These are phyloP conservation scores for Muraenolepis orangiensis DNA, from an alignment of 2,797 vertebrate genomes.

Conservation along the genomic window DNA sequence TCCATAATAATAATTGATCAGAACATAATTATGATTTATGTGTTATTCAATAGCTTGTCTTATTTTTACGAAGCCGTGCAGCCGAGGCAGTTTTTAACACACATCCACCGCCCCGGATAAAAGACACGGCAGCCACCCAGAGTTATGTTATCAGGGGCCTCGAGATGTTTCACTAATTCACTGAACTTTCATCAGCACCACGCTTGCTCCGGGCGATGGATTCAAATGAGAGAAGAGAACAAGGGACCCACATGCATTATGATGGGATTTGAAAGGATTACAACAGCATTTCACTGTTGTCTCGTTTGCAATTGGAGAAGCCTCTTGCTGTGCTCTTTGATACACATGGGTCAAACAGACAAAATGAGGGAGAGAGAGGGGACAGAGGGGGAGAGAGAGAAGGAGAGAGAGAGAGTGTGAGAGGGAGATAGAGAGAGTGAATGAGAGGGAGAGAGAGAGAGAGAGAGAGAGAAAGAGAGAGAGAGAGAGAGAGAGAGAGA, in stretches of 20 bases:
- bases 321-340: neutral
- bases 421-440: too few species aligned
- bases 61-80: constrained; percentile 17
- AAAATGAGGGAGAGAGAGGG: neutral
- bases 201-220: neutral
- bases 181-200: neutral
- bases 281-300: neutral
- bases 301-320: neutral
- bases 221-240: neutral
- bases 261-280: constrained; percentile 1
- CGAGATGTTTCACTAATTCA: neutral
- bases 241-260: neutral
- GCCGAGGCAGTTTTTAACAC: constrained; percentile 31
- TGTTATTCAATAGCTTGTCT: constrained; percentile 37
- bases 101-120: constrained; percentile 9
- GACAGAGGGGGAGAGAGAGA: neutral
- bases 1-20: constrained; percentile 52
- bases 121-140: neutral
- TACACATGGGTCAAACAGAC: neutral
- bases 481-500: too few species aligned
- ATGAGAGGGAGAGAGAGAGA: too few species aligned
- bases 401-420: too few species aligned
- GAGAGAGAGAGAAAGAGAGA: too few species aligned
- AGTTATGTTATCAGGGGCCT: neutral
- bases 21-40: constrained; percentile 51